Conservation (phyloP, 37 sponge, comb jelly and placozoan species). For the Halichondria panicea region DNA sequence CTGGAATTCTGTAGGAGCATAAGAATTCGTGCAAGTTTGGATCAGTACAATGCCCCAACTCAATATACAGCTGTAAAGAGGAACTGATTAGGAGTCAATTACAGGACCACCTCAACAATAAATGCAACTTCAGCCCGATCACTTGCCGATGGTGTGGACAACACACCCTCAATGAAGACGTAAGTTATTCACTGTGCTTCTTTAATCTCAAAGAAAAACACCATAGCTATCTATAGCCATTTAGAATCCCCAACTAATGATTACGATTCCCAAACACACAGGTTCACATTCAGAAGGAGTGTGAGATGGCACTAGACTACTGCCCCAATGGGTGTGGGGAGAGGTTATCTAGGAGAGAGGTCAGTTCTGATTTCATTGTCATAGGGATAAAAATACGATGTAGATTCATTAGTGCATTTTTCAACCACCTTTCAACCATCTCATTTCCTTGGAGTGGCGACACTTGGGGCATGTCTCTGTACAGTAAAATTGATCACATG, state of each 20-base stretch:
- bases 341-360: conserved; percentile 47
- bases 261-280: conserved; percentile 4
- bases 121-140: conserved; percentile 35
- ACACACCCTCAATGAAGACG: conserved; percentile 17
- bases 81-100: conserved; percentile 17
- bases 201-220: background rate
- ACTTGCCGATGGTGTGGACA: conserved; percentile 42
- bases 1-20: conserved; percentile 36
- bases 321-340: conserved; percentile 63
- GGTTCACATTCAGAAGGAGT: conserved; percentile 43
- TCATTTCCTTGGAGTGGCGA: no score
- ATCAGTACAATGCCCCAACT: conserved; percentile 35
- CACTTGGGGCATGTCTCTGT: no score
- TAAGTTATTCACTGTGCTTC: conserved; percentile 17
- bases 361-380: no score
- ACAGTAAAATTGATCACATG: no score
- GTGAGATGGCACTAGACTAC: conserved; percentile 17
- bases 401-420: no score
- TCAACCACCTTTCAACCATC: no score
- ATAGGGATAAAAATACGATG: no score
- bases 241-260: background rate
- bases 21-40: conserved; percentile 25
- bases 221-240: background rate
- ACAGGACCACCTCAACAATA: conserved; percentile 23
- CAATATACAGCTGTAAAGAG: conserved; percentile 26